phyloP scores from a whole-genome alignment of 2,113 vertebrate species.

The Macaca nemestrina region DNA sequence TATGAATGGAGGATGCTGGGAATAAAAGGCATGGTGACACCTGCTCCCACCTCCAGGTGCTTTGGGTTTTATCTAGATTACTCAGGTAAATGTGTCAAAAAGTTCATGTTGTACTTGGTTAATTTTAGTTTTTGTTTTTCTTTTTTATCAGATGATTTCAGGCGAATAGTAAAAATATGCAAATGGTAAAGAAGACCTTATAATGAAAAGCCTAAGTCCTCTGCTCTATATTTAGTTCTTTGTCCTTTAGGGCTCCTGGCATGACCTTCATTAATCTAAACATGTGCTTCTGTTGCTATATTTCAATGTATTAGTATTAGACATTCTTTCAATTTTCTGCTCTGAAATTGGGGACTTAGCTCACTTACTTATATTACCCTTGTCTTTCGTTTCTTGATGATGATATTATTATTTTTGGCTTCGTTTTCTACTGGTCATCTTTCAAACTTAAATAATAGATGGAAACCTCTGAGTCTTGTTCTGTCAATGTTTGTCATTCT shows the following conservation, averaged over 20 bases:
- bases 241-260: background rate
- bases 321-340: background rate
- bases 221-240: background rate
- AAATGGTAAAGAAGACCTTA: background rate
- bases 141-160: background rate
- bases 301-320: background rate
- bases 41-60: background rate
- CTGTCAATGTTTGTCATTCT: fast-evolving
- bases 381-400: background rate
- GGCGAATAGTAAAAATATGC: background rate
- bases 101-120: background rate
- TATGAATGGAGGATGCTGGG: background rate
- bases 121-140: background rate
- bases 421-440: background rate
- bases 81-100: background rate
- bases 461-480: background rate
- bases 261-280: background rate
- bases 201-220: background rate
- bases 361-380: background rate
- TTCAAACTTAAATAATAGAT: background rate
- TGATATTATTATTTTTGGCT: background rate
- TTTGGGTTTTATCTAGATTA: background rate
- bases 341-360: background rate
- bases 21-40: background rate
- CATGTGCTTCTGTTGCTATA: background rate